phyloP scores from a whole-genome alignment of 2,797 vertebrate genomes.

The Sarcoramphus papa region DNA sequence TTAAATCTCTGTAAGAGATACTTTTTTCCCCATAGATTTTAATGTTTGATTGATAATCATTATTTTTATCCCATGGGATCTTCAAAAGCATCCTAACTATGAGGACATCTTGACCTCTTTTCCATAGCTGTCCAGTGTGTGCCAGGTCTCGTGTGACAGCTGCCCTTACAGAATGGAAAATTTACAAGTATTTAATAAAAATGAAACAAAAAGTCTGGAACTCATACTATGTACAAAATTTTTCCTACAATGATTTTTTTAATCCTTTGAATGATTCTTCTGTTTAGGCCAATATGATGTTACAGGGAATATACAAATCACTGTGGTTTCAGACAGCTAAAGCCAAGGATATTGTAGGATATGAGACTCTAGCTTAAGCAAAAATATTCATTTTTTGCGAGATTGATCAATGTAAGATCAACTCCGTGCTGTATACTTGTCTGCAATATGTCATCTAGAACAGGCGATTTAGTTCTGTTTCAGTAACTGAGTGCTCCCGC shows the following conservation, averaged over 20 bases:
- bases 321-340: neutral
- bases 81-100: neutral
- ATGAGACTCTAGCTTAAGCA: neutral
- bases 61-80: neutral
- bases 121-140: neutral
- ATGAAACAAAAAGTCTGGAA: neutral
- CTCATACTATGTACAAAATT: neutral
- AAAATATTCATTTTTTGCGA: neutral
- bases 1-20: neutral
- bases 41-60: neutral
- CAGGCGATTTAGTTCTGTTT: neutral
- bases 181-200: neutral
- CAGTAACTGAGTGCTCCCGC: neutral
- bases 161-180: neutral
- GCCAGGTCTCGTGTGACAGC: neutral
- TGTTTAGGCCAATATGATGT: neutral
- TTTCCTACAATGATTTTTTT: neutral
- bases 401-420: neutral
- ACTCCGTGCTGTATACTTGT: neutral
- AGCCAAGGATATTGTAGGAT: neutral
- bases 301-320: neutral
- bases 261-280: neutral
- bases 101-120: neutral
- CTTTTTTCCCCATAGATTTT: neutral
- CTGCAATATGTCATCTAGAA: neutral